Base-by-base conservation (phyloP, 2,888 invertebrate species). In the Habroteleia sp. region DNA sequence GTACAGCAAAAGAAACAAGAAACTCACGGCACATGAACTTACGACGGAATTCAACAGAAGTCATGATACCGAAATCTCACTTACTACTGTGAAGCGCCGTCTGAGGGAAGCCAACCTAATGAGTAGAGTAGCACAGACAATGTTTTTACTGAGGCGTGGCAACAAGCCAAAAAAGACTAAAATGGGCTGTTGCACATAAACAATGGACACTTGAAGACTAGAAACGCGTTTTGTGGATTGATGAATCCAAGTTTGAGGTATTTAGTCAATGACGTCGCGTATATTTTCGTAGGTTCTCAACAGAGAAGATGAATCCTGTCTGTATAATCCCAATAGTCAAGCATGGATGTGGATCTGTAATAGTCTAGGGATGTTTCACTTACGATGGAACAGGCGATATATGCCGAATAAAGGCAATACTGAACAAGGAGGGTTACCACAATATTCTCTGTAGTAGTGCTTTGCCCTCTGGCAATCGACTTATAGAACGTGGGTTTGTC, bases 351-450 rank as follows among this genome's bases (percentile, higher is more conserved):
- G 13, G 35, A 7, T 35, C 35, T 1, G 13, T 35, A 2, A 14
- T 14, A 14, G 14, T 14, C 14, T 14, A n/a, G 16, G 35, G 35
- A 14, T 69, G 77, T 58, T 76, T 76, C 52, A 58, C 29, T 2
- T 50, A 39, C 2, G 20, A 31, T 5, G 54, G 11, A 10, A 46
- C 65, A 16, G 76, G 76, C 20, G 52, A 79, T 52, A 33, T 80
- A 4, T n/a, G 58, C 2, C 71, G 29, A 74, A 77, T 81, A 29
- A 72, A 77, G 3, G 75, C 72, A 1, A 81, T 76, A 14, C 31
- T 81, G 33, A 46, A 69, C 6, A 66, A 78, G 29, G 44, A 78
- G 20, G 16, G 10, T 0, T 80, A 79, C 29, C 20, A 74, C 6
- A 27, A 74, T 10, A 79, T 79, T 60, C 17, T 78, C 0, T 13